These are phyloP conservation scores for Canis aureus DNA, from an alignment of 2,113 vertebrate genomes.

Conservation along the genomic window DNA sequence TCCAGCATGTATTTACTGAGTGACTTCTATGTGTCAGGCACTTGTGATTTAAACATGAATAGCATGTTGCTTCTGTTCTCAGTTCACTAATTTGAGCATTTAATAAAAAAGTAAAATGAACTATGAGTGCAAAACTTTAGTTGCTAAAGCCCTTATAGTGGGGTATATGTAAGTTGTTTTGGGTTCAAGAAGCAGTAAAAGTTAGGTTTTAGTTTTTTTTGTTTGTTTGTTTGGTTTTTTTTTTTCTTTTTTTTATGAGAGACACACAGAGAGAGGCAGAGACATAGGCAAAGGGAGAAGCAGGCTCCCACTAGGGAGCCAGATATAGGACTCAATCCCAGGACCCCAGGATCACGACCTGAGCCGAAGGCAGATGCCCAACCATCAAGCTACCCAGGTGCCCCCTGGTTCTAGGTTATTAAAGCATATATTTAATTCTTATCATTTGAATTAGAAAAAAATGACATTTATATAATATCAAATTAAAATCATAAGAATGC, in stretches of 20 bases:
- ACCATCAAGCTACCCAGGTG: no score
- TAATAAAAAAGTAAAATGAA: constrained; percentile 22
- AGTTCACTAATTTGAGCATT: not conserved
- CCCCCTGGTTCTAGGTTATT: not conserved
- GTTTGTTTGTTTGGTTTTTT: no score
- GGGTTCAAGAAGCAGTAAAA: not conserved
- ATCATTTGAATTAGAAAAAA: not conserved
- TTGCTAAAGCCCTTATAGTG: not conserved
- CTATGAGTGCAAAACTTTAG: not conserved
- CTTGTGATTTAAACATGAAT: constrained; percentile 3
- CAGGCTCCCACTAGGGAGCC: no score
- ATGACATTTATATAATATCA: not conserved
- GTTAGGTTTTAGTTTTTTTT: no score
- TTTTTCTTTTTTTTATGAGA: no score
- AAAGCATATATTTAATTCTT: constrained; percentile 44
- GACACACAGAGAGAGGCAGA: no score
- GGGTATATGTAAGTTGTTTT: not conserved
- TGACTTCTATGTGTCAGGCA: not conserved
- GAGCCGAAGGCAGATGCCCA: no score
- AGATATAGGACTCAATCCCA: no score
- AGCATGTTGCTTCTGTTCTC: not conserved
- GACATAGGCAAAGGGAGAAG: no score
- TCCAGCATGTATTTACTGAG: constrained; percentile 8
- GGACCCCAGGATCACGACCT: no score
- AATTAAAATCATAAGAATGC: not conserved